A percentile compares a stretch with the other conserved stretches of the same genome.
These are phyloP conservation scores for Prunella strophiata DNA, from an alignment of 2,797 vertebrate genomes.

Conservation along the genomic window DNA sequence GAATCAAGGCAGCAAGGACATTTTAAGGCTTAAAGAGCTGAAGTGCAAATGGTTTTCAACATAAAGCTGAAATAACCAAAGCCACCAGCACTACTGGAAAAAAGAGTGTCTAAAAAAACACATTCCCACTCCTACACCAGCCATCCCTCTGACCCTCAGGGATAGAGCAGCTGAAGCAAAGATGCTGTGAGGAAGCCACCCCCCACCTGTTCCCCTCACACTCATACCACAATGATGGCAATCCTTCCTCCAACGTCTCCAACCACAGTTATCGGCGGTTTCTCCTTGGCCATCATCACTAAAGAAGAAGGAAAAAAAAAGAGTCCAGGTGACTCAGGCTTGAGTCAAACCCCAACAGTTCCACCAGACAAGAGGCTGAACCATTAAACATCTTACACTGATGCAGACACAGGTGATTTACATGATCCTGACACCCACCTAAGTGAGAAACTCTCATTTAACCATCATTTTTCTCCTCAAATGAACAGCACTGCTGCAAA, in stretches of 20 bases:
- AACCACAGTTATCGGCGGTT: conserved; percentile 95
- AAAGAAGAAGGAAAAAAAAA: background rate
- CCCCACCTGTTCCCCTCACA: background rate
- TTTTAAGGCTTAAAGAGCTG: background rate
- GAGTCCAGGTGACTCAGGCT: background rate
- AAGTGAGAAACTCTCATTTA: background rate
- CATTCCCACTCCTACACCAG: background rate
- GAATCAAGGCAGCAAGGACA: background rate
- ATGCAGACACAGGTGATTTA: background rate
- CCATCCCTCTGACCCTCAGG: background rate
- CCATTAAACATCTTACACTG: background rate
- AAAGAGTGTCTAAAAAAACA: background rate
- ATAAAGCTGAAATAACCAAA: background rate
- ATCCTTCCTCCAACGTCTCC: conserved; percentile 98
- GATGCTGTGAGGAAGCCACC: background rate
- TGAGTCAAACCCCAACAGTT: background rate
- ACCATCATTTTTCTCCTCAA: background rate
- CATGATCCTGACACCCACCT: background rate
- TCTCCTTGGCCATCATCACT: conserved; percentile 99
- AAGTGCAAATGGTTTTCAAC: background rate
- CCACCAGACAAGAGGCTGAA: background rate
- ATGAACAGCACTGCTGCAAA: background rate
- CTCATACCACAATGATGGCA: conserved; percentile 94
- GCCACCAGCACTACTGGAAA: background rate
- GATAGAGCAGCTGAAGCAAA: background rate